Conservation (phyloP, 2,113 vertebrate species). For the Macaca nemestrina region DNA sequence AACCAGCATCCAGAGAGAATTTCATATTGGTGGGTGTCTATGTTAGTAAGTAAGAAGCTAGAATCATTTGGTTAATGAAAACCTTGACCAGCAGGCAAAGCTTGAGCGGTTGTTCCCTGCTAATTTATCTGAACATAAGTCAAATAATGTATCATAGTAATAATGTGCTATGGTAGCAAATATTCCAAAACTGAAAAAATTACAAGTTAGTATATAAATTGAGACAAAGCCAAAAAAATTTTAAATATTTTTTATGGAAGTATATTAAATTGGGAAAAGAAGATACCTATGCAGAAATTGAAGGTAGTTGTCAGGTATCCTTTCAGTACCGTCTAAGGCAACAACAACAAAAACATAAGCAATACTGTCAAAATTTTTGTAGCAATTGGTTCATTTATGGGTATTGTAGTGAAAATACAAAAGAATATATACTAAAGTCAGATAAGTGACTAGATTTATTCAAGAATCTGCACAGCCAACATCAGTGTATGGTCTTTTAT, state of each 20-base stretch:
- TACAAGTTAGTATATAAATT: background rate
- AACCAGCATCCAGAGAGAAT: background rate
- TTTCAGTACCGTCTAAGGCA: background rate
- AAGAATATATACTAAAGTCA: background rate
- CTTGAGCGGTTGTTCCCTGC: background rate
- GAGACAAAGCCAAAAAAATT: background rate
- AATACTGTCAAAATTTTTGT: background rate
- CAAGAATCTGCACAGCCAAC: background rate
- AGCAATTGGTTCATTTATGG: background rate
- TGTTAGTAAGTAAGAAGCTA: background rate
- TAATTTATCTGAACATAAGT: background rate
- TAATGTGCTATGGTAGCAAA: background rate
- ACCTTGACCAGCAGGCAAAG: background rate
- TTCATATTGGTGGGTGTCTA: background rate
- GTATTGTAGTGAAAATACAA: background rate
- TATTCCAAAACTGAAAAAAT: background rate
- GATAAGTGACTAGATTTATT: background rate
- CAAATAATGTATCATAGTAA: background rate
- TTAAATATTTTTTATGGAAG: background rate
- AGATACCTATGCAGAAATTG: background rate
- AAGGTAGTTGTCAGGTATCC: background rate
- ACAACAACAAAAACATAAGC: background rate
- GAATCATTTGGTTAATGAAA: constrained; percentile 11
- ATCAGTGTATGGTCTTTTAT: background rate
- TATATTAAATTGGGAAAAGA: background rate